Evolutionary conservation across 2,797 vertebrate species (phyloP), one percentile per base, ranked within the genome.

Genomic region (Xyrichtys novacula): DNA sequence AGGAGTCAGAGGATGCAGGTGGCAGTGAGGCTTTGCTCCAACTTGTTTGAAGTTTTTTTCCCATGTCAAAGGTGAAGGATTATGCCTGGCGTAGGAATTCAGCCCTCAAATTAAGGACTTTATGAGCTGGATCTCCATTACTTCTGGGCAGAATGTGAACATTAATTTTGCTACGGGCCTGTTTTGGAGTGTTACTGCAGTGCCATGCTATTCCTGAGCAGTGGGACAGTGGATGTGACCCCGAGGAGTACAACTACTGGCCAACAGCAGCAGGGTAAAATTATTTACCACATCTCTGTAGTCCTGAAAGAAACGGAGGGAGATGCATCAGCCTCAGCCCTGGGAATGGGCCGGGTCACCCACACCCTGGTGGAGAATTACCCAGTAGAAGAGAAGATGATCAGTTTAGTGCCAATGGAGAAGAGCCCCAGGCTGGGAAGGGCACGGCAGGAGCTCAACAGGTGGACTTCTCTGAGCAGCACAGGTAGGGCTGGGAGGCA

Each of bases 41-140:
- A 85, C 88, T 92, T 92, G 85, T 91, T 92, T 91, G 86, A 92
- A 91, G 87, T 80, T 80, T 86, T 47, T 78, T 76, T 25, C 55
- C 52, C 76, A 77, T 90, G 93, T 91, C 88, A 90, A 83, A 92
- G 91, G 91, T 93, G 92, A 93, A 87, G 92, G 93, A 94, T 94
- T 94, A 92, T 89, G 70, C 80, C 82, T 88, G 84, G 74, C 81
- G 88, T 78, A 86, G 90, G 92, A 94, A 94, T 92, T 89, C 82
- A 71, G 85, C 82, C 86, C 80, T 86, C 87, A 88, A 83, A 76
- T 91, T 85, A 90, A 85, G 74, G 81, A 89, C 85, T 91, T 76
- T n/a, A 57, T 72, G 65, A 85, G 78, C 69, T 68, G 85, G 85
- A 84, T 71, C 63, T 68, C 67, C 59, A 70, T 54, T 52, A 67